Evolutionary conservation across 1,140 invertebrate genomes (phyloP), one percentile per base, ranked within the genome.

Genomic region (Lucilia sericata): DNA sequence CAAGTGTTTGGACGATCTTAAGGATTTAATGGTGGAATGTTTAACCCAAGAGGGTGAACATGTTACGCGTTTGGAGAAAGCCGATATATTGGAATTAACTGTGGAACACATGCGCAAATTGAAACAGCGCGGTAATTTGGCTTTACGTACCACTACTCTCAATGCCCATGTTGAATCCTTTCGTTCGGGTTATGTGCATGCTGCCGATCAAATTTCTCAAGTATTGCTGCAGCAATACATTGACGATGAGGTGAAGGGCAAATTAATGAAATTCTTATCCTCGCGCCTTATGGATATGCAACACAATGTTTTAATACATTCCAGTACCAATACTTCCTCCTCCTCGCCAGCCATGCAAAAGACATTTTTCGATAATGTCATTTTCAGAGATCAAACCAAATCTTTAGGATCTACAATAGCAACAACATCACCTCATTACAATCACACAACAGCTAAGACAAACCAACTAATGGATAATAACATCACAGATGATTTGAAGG

Each of bases 21-120:
- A 99, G 92, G 96, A 97, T 88, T 92, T 99, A 86, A 97, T 99
- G 94, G 95, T 98, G 84, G 95, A 96, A 86, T 96, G 97, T 82
- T 92, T 97, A n/a, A 95, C 96, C 86, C 94, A 95, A 83, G 96
- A 98, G 91, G 96, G 96, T 83, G 96, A 97, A 91, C 96, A 97
- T 91, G 88, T 91, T 2, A 96, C 97, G 14, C 95, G 96, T 34
- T 91, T 99, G 86, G 98, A 99, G 92, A 99, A 99, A 91, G 98
- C 98, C n/a, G 98, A 99, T 91, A 98, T 99, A 87, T 93, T 99
- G 85, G 98, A 99, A 91, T 92, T 99, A 90, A 98, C 98, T 0
- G 98, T 99, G n/a, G 95, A 96, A 87, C 97, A 98, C 88, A 92
- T 99, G 86, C 96, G 97, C 91, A 96, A 96, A 86, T 93, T 98